These are phyloP conservation scores for Endotricha flammealis DNA, from an alignment of 2,888 invertebrate genomes.

Conservation along the genomic window DNA sequence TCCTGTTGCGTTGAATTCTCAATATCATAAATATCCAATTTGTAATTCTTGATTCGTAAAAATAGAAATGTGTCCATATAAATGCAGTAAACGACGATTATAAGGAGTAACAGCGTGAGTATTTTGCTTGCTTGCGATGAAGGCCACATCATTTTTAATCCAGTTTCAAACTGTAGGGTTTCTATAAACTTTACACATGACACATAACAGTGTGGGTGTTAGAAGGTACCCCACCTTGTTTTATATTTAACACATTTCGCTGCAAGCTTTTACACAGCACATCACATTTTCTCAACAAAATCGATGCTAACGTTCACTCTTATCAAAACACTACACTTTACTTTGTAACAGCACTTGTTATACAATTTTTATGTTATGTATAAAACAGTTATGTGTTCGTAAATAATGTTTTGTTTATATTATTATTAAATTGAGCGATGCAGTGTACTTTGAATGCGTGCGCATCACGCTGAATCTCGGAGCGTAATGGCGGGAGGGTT, in stretches of 20 bases:
- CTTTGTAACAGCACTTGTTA: conserved; percentile 6
- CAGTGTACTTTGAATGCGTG: conserved; percentile 1
- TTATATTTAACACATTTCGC: conserved; percentile 6
- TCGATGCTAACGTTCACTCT: neutral
- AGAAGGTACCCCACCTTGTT: neutral
- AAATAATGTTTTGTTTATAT: neutral
- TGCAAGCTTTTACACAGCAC: neutral
- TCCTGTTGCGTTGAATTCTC: conserved; percentile 36
- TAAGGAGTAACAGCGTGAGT: conserved; percentile 76
- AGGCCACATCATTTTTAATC: conserved; percentile 82
- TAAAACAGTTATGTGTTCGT: neutral
- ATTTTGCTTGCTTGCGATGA: conserved; percentile 85
- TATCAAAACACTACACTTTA: conserved; percentile 2
- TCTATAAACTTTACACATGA: conserved; percentile 4
- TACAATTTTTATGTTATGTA: neutral
- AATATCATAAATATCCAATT: conserved; percentile 64
- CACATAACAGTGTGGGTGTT: neutral
- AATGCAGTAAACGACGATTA: conserved; percentile 80
- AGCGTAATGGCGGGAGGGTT: neutral
- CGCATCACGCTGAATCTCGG: conserved; percentile 1
- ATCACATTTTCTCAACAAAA: neutral
- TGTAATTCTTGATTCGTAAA: conserved; percentile 83
- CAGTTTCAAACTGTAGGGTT: conserved; percentile 6
- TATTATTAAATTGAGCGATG: too few species aligned
- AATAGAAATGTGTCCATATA: conserved; percentile 86